phyloP scores from a whole-genome alignment of 2,888 invertebrate species.

The Scaptomyza cyrtandrae region DNA sequence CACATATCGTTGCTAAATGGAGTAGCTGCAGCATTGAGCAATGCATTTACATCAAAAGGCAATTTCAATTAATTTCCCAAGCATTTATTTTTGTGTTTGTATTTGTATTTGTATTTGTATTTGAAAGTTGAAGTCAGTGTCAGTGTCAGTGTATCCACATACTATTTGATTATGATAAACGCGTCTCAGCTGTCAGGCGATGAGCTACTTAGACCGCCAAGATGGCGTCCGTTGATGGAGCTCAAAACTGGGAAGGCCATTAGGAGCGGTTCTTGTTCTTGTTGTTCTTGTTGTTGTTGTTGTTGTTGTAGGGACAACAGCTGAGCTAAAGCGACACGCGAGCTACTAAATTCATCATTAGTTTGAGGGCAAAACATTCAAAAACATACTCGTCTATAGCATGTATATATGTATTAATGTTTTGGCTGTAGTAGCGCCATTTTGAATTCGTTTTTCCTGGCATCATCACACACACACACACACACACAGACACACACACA shows the following conservation, averaged over 20 bases:
- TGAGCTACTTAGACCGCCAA: conserved; percentile 69
- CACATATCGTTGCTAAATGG: conserved; percentile 41
- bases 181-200: conserved; percentile 81
- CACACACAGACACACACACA: background rate
- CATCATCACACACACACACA: conserved; percentile 26
- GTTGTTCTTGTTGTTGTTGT: conserved; percentile 27
- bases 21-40: conserved; percentile 73
- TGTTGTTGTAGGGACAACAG: conserved; percentile 67
- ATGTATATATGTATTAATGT: background rate
- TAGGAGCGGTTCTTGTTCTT: no score
- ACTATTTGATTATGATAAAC: conserved; percentile 81
- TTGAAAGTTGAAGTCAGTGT: conserved; percentile 44
- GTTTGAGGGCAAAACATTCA: conserved; percentile 34
- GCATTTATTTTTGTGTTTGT: conserved; percentile 21
- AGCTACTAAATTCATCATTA: conserved; percentile 45
- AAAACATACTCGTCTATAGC: conserved; percentile 10
- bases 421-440: conserved; percentile 60
- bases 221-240: conserved; percentile 55
- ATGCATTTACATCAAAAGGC: conserved; percentile 84
- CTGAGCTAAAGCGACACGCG: conserved; percentile 77
- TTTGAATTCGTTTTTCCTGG: conserved; percentile 60
- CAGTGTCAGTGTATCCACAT: conserved; percentile 64
- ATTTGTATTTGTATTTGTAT: conserved; percentile 68
- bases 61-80: conserved; percentile 84
- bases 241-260: conserved; percentile 53